These are phyloP conservation scores for Acrocyrtus sp. DNA, from an alignment of 2,888 invertebrate genomes.

Conservation along the genomic window DNA sequence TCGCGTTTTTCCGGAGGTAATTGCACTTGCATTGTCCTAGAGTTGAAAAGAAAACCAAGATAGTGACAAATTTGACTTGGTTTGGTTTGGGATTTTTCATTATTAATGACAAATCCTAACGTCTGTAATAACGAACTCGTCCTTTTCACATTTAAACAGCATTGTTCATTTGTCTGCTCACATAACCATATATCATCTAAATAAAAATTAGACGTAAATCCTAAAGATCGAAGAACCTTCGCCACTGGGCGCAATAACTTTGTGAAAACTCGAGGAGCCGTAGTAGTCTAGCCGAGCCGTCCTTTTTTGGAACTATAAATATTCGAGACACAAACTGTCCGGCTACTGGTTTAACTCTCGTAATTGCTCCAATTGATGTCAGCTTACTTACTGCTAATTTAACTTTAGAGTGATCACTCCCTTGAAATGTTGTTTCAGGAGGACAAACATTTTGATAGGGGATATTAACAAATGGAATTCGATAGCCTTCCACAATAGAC, in stretches of 20 bases:
- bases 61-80: not conserved
- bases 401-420: not conserved
- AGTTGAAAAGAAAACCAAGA: constrained; percentile 1
- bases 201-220: not conserved
- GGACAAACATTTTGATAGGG: not conserved
- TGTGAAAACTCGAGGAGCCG: not conserved
- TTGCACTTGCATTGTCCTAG: not conserved
- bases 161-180: not conserved
- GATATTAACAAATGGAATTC: not conserved
- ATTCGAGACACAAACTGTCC: constrained; percentile 8
- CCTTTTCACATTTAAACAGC: not conserved
- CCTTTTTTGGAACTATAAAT: constrained; percentile 9
- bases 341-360: not conserved
- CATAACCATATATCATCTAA: not conserved
- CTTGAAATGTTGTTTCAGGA: not conserved
- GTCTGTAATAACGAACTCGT: not conserved
- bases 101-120: constrained; percentile 4
- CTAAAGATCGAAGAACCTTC: not conserved
- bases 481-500: not conserved
- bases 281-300: constrained; percentile 6
- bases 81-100: not conserved
- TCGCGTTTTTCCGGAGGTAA: not conserved
- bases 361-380: constrained; percentile 3
- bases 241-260: not conserved
- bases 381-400: not conserved